phyloP scores from a whole-genome alignment of 2,888 invertebrate species.

The Dusona sp. region DNA sequence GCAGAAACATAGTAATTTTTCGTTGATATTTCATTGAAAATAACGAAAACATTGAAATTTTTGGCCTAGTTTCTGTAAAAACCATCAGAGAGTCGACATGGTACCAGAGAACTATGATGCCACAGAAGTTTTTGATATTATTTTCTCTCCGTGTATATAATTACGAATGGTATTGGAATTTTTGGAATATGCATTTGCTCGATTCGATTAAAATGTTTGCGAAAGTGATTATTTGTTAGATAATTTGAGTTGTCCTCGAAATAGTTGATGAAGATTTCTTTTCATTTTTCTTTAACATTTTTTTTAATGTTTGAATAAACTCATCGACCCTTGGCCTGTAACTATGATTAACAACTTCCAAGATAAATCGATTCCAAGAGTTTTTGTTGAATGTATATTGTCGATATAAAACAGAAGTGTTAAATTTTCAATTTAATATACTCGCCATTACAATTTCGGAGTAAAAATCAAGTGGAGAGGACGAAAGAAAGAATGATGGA shows the following conservation, averaged over 20 bases:
- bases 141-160: too few species aligned
- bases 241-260: neutral
- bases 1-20: too few species aligned
- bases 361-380: neutral
- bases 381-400: neutral
- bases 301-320: neutral
- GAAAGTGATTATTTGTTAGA: neutral
- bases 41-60: too few species aligned
- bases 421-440: neutral
- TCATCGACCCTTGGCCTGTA: neutral
- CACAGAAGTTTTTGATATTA: too few species aligned
- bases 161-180: neutral
- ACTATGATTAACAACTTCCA: neutral
- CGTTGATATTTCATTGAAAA: too few species aligned
- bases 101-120: too few species aligned
- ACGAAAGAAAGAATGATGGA: neutral
- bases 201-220: neutral
- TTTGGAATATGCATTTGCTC: neutral
- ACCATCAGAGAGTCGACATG: too few species aligned
- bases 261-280: too few species aligned
- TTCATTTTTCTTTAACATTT: neutral
- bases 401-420: slow-evolving; percentile 10
- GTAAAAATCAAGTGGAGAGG: slow-evolving; percentile 5
- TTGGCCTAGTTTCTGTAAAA: too few species aligned
- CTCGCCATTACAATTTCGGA: neutral